Evolutionary conservation across 2,797 vertebrate species (phyloP), one percentile per base, ranked within the genome.

Genomic region (Danio aesculapii): DNA sequence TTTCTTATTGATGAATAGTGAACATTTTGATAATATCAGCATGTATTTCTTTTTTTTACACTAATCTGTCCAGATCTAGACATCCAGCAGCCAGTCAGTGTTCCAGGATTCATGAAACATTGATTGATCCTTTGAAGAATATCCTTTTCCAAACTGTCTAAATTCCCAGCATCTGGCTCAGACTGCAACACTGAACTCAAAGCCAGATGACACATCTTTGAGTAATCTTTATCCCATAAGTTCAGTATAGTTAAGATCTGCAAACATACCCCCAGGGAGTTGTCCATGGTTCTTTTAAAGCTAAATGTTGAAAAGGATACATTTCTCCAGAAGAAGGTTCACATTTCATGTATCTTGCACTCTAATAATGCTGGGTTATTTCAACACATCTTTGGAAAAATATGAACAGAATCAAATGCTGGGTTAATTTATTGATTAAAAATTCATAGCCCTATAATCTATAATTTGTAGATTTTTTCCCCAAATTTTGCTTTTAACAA

Each of bases 131-230:
- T 83, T 66, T 77, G 72, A 79, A 82, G 73, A 84, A 74, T 75
- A 74, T 39, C n/a, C 19, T 71, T 71, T 71, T 66, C 16, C 17
- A 84, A 75, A 80, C 72, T 61, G 74, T 62, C 41, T 61, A 79
- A 81, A 81, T 81, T 85, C 64, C 75, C 79, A 57, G 50, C 62
- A 68, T 71, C 39, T 76, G 71, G 71, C 78, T 69, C 57, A 82
- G 47, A 83, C 21, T 73, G 61, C 75, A 83, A 78, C 50, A 84
- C 63, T 68, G 59, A 81, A 83, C 85, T 84, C 77, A 66, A 61
- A 83, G 70, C 84, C 83, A 86, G 82, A 79, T 87, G 81, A 71
- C 58, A 67, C 76, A 79, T 73, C 62, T 61, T 49, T 46, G 57
- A 70, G 62, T 84, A 69, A 82, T 79, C 55, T 50, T 59, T 75